Conservation (phyloP, 2,888 invertebrate species). For the Monoplex corrugatus region DNA sequence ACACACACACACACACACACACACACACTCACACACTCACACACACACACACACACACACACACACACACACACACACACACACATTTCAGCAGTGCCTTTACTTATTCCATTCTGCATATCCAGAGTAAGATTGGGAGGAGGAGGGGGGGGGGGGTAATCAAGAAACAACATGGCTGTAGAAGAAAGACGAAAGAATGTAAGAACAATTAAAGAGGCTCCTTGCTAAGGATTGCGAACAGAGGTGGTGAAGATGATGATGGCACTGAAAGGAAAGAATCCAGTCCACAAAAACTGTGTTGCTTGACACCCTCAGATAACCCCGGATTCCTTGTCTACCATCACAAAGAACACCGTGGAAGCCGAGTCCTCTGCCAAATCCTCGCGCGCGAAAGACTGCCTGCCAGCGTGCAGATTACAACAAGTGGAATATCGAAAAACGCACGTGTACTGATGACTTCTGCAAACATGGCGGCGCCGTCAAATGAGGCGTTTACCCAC, state of each 20-base stretch:
- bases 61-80: not conserved
- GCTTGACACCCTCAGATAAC: slow-evolving; percentile 25
- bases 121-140: too few relatives aligned
- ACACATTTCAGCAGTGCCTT: not conserved
- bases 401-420: not conserved
- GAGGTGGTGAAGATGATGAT: too few relatives aligned
- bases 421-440: slow-evolving; percentile 14
- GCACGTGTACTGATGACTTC: slow-evolving; percentile 47
- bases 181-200: too few relatives aligned
- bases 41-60: not conserved
- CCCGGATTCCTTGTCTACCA: slow-evolving; percentile 1
- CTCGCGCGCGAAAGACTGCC: not conserved
- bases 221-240: too few relatives aligned
- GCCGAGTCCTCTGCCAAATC: not conserved
- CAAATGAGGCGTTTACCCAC: slow-evolving; percentile 26
- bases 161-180: not conserved
- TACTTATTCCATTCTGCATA: too few relatives aligned
- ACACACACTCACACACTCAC: not conserved
- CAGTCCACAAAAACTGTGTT: not conserved
- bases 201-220: too few relatives aligned
- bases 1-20: slow-evolving; percentile 34
- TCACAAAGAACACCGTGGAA: slow-evolving; percentile 14
- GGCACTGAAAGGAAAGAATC: not conserved
- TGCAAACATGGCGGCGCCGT: slow-evolving; percentile 34
- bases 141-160: not conserved